phyloP scores from a whole-genome alignment of 2,888 invertebrate genomes.

The Meandrusa payeni region DNA sequence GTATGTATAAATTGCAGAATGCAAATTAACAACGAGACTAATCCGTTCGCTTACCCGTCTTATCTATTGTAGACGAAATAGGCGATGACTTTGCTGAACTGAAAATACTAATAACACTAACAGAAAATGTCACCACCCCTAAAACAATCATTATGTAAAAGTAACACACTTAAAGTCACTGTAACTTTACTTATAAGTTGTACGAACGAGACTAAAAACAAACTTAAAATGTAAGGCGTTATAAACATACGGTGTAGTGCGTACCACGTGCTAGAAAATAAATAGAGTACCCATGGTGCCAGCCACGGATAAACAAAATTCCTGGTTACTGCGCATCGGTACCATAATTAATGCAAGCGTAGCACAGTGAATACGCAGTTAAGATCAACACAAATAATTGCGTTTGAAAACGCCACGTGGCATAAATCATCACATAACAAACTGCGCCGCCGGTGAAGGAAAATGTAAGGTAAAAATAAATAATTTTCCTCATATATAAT shows the following conservation, averaged over 20 bases:
- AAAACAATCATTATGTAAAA: conserved; percentile 3
- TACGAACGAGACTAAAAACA: not conserved
- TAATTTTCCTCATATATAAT: not conserved
- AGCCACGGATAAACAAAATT: conserved; percentile 12
- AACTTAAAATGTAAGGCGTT: conserved; percentile 4
- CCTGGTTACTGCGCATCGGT: conserved; percentile 13
- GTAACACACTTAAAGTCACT: not conserved
- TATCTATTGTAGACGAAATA: conserved; percentile 4
- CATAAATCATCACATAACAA: conserved; percentile 10
- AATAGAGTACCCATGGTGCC: conserved; percentile 6
- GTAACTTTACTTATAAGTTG: not conserved
- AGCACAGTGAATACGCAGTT: conserved; percentile 12
- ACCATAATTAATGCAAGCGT: conserved; percentile 3
- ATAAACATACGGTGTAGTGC: conserved; percentile 9
- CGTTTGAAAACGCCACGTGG: conserved; percentile 18
- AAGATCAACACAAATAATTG: conserved; percentile 2
- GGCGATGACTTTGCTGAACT: not conserved
- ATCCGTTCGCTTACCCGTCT: conserved; percentile 20
- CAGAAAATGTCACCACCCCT: not conserved
- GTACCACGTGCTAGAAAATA: conserved; percentile 13
- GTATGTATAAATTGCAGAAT: too few species aligned
- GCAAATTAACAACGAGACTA: too few species aligned
- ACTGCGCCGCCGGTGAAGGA: conserved; percentile 6
- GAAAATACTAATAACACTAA: not conserved
- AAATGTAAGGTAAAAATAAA: conserved; percentile 1